Conservation (phyloP, 1,140 invertebrate species). For the Calephelis nemesis region DNA sequence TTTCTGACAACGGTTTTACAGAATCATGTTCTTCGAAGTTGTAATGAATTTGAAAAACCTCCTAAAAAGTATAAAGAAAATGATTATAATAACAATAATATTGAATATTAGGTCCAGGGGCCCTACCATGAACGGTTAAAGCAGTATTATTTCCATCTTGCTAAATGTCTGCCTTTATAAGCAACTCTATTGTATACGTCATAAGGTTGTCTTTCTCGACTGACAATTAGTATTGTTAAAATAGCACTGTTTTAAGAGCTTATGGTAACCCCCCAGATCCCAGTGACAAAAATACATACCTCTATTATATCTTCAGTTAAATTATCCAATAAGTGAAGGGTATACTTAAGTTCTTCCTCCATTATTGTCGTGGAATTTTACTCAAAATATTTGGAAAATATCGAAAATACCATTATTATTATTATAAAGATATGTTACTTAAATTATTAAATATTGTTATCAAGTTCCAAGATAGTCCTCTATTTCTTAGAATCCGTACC, state of each 20-base stretch:
- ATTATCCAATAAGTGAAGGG: constrained; percentile 56
- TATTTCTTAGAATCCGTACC: too few relatives aligned
- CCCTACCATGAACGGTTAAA: too few relatives aligned
- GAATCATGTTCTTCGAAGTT: constrained; percentile 49
- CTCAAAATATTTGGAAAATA: not conserved
- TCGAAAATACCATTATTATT: not conserved
- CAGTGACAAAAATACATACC: constrained; percentile 39
- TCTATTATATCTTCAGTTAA: constrained; percentile 50
- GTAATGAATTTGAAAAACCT: constrained; percentile 53
- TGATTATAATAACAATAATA: constrained; percentile 11
- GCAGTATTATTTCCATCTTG: too few relatives aligned
- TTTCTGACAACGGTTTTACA: constrained; percentile 43
- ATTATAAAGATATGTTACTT: not conserved
- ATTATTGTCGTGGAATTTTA: constrained; percentile 40
- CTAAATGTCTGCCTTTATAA: too few relatives aligned
- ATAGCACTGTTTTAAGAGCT: too few relatives aligned
- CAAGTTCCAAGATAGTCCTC: too few relatives aligned
- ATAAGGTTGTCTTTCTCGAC: too few relatives aligned
- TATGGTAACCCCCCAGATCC: too few relatives aligned
- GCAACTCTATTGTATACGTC: too few relatives aligned
- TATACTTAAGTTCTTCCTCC: constrained; percentile 65
- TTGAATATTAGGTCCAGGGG: not conserved
- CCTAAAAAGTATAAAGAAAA: constrained; percentile 43
- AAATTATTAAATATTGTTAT: not conserved
- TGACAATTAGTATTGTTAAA: too few relatives aligned